Conservation (phyloP, 2,888 invertebrate genomes). For the Drosophila testacea region DNA sequence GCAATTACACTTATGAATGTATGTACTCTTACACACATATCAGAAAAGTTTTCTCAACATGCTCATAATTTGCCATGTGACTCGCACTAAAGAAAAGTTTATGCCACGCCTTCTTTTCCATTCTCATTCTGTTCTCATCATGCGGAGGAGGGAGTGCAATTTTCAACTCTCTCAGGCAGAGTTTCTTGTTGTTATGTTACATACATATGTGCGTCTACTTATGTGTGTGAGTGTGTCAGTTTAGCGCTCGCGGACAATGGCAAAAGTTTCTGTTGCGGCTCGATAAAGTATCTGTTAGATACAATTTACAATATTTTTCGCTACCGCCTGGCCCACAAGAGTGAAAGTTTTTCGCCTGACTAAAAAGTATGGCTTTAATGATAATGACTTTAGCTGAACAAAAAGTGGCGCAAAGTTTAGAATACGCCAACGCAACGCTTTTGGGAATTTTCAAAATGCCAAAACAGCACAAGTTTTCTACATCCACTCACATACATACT, state of each 20-base stretch:
- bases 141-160: constrained; percentile 46
- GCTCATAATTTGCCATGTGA: constrained; percentile 55
- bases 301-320: constrained; percentile 75
- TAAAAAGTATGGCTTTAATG: constrained; percentile 77
- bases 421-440: constrained; percentile 75
- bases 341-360: constrained; percentile 66
- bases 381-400: constrained; percentile 76
- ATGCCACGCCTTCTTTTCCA: constrained; percentile 24
- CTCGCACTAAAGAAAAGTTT: constrained; percentile 49
- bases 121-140: constrained; percentile 55
- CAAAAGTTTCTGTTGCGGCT: constrained; percentile 76
- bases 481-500: constrained; percentile 6
- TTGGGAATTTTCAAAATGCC: constrained; percentile 72
- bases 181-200: constrained; percentile 15
- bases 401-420: constrained; percentile 76
- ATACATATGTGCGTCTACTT: constrained; percentile 5
- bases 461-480: constrained; percentile 68
- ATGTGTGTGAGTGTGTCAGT: constrained; percentile 45
- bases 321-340: constrained; percentile 46
- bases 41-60: constrained; percentile 31
- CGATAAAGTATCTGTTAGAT: constrained; percentile 78
- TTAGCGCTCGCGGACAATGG: constrained; percentile 75
- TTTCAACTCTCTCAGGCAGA: constrained; percentile 48
- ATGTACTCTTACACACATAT: background rate
- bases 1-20: background rate